Conservation (phyloP, 2,888 invertebrate genomes). For the Rhingia campestris region DNA sequence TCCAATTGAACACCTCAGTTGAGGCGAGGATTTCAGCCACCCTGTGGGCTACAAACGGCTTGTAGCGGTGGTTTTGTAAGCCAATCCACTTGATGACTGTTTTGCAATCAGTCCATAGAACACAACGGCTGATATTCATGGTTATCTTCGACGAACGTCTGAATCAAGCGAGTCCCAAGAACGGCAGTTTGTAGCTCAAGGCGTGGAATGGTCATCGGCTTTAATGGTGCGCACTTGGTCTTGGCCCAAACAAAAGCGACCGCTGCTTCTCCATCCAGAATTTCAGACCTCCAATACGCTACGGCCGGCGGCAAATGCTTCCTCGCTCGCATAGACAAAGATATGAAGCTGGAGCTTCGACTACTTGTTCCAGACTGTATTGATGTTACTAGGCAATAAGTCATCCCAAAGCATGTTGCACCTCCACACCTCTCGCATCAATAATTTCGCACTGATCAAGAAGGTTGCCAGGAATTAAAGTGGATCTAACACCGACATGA, state of each 20-base stretch:
- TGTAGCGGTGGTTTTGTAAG: no score
- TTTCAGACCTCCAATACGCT: constrained; percentile 39
- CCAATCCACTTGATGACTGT: no score
- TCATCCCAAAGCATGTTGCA: constrained; percentile 26
- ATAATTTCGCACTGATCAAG: constrained; percentile 18
- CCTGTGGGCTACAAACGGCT: no score
- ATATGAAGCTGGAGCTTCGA: constrained; percentile 4
- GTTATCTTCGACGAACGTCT: constrained; percentile 13
- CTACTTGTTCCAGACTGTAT: constrained; percentile 25
- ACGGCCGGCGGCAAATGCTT: constrained; percentile 68
- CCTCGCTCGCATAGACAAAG: constrained; percentile 47
- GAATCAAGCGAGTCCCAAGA: constrained; percentile 30
- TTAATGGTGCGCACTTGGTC: no score
- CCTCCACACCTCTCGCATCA: constrained; percentile 34
- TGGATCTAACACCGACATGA: constrained; percentile 12
- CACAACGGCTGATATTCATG: no score
- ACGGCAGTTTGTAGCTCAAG: constrained; percentile 33
- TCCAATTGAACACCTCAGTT: no score
- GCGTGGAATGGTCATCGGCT: no score
- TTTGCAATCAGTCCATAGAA: no score
- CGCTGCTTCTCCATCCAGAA: constrained; percentile 27
- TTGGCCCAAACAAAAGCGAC: constrained; percentile 40
- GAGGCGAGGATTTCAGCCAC: no score
- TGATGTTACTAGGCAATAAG: constrained; percentile 12
- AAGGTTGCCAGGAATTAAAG: constrained; percentile 17